Evolutionary conservation across 2,113 vertebrate species (phyloP).

Genomic region (Spea multiplicata): DNA sequence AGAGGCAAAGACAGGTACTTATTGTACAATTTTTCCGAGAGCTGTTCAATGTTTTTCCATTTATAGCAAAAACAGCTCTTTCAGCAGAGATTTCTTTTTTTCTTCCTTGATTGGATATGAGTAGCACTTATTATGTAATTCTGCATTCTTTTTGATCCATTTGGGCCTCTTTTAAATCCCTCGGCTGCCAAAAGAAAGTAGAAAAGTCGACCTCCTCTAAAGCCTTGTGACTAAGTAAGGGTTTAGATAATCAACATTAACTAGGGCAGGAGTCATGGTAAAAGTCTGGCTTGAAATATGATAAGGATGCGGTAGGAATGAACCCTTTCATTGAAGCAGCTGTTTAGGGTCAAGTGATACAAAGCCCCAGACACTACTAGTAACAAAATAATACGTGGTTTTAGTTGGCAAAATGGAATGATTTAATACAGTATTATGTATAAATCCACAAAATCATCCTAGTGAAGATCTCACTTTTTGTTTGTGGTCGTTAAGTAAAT

Average conservation of each 20-base stretch:
- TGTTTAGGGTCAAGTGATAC: constrained; percentile 25
- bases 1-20: constrained; percentile 52
- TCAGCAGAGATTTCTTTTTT: constrained; percentile 66
- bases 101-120: constrained; percentile 60
- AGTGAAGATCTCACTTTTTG: not conserved
- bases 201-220: constrained; percentile 23
- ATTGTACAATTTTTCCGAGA: constrained; percentile 56
- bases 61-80: constrained; percentile 81
- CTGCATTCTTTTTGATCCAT: constrained; percentile 59
- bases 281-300: constrained; percentile 30
- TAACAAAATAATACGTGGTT: constrained; percentile 26
- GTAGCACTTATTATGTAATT: constrained; percentile 28
- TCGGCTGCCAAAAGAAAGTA: constrained; percentile 24
- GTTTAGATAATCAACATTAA: constrained; percentile 42
- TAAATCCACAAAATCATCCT: constrained; percentile 9
- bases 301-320: constrained; percentile 29
- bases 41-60: constrained; percentile 54
- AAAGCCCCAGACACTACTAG: constrained; percentile 25
- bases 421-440: constrained; percentile 22
- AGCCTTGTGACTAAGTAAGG: constrained; percentile 35
- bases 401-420: constrained; percentile 12
- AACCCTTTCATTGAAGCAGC: constrained; percentile 29
- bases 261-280: constrained; percentile 23
- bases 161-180: constrained; percentile 52
- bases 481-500: not conserved